Base-by-base conservation (phyloP, 2,888 invertebrate species). In the Acleris holmiana region DNA sequence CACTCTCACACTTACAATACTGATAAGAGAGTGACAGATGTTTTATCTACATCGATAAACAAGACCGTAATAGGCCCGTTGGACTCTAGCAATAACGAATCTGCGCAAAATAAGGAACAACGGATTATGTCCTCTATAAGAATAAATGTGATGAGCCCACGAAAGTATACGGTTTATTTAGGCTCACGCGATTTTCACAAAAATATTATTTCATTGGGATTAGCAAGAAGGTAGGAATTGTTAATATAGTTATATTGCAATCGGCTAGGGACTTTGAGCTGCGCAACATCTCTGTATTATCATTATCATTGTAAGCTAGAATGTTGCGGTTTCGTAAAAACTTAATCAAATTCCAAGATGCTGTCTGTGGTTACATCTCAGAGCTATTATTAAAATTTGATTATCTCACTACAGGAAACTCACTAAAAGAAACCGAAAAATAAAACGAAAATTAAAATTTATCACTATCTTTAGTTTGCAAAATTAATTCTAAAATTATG, bases 391-490 rank as follows among this genome's bases (percentile, higher is more conserved):
- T 44, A 7, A 25, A 25, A 8, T 55, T 44, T 6, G 18, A 25
- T 25, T 18, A 44, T 19, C 5, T 3, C 29, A 15, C 41, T 13
- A 35, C 8, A 25, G 25, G 15, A 46, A 41, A 40, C n/a, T 4
- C 15, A 35, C 19, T 25, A n/a, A 15, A 5, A 15, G 25, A 18
- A 40, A 18, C 8, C 18, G 19, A 7, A 8, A 67, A 67, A 64
- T 61, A 6, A 67, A 64, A 64, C 59, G 18, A 64, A 17, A 25
- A 44, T 40, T 46, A 21, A 15, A 60, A 47, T 64, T 48, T 85
- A 85, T 80, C 82, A 83, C 84, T 84, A 82, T 76, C 76, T 83
- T 76, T 83, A 84, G 77, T 83, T 80, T 83, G 85, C 78, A 83
- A 71, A 71, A 73, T 77, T 83, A 83, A 68, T 70, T 60, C 80